phyloP scores from a whole-genome alignment of 2,113 vertebrate genomes.

The Chamaetylas fuelleborni region DNA sequence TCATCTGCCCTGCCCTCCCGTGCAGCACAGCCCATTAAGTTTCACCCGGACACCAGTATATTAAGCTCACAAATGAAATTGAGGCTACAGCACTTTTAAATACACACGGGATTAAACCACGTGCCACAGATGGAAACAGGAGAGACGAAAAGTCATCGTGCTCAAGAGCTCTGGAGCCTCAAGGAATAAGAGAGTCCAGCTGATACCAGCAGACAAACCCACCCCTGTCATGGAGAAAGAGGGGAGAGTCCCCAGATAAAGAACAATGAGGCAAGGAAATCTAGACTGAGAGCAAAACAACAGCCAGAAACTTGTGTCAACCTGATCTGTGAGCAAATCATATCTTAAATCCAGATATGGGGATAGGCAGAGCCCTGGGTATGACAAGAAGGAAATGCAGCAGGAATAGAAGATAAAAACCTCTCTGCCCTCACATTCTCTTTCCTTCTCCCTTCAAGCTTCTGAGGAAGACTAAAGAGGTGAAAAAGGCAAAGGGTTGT shows the following conservation, averaged over 20 bases:
- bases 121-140: background rate
- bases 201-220: background rate
- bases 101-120: background rate
- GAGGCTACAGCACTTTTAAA: background rate
- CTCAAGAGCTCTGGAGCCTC: background rate
- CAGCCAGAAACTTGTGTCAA: background rate
- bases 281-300: background rate
- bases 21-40: background rate
- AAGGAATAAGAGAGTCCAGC: background rate
- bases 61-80: background rate
- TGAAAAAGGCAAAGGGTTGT: background rate
- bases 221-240: background rate
- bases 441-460: background rate
- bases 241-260: background rate
- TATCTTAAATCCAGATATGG: background rate
- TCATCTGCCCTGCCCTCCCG: conserved; percentile 13
- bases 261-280: background rate
- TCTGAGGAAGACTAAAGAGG: background rate
- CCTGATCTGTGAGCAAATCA: background rate
- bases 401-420: background rate
- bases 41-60: background rate
- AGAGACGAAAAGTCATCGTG: background rate
- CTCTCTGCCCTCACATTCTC: background rate
- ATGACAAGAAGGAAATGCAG: background rate
- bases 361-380: background rate